phyloP scores from a whole-genome alignment of 1,140 invertebrate genomes.

The Babylonia areolata region DNA sequence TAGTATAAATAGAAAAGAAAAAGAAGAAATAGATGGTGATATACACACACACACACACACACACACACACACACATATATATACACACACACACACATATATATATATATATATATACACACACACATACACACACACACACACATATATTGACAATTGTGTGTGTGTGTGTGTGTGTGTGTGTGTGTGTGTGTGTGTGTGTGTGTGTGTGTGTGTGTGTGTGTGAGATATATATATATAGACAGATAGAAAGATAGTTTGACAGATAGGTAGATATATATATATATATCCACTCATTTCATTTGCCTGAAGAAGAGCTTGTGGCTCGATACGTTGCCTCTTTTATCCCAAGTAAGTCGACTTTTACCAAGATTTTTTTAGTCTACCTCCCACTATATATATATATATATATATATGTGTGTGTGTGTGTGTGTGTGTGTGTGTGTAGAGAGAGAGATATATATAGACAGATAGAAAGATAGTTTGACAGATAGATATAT shows the following conservation, averaged over 20 bases:
- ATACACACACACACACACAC: no score
- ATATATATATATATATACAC: background rate
- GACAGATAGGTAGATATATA: constrained; percentile 21
- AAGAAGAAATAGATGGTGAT: no score
- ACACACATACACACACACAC: background rate
- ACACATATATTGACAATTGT: background rate
- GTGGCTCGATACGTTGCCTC: no score
- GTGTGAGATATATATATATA: background rate
- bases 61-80: no score
- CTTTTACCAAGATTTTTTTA: no score
- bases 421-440: background rate
- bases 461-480: no score
- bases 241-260: no score
- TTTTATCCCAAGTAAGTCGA: no score
- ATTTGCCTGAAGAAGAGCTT: no score
- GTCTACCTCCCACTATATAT: no score
- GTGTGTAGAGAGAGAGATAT: background rate
- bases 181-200: background rate
- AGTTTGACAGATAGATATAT: background rate
- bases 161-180: background rate
- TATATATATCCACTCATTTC: no score
- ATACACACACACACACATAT: background rate
- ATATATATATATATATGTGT: background rate
- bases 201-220: background rate
- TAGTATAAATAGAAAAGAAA: no score